phyloP scores from a whole-genome alignment of 2,888 invertebrate genomes.

The Eristalinus sepulchralis region DNA sequence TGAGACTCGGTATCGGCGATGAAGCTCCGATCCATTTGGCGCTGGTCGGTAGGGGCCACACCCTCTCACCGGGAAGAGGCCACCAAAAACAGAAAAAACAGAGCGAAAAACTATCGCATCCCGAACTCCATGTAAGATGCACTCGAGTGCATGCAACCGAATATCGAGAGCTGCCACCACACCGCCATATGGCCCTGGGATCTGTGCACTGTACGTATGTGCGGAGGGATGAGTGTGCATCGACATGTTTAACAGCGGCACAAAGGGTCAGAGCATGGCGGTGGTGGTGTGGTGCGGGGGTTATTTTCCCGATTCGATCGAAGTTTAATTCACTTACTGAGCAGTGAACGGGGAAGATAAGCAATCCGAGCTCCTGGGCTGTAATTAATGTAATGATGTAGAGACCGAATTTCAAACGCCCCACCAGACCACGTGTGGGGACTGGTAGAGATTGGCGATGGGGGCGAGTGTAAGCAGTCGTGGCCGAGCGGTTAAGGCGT shows the following conservation, averaged over 20 bases:
- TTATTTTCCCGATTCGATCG: conserved; percentile 53
- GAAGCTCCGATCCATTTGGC: conserved; percentile 61
- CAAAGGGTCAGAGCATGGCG: conserved; percentile 8
- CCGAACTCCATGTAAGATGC: conserved; percentile 32
- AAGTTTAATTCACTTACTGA: conserved; percentile 63
- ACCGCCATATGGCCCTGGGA: conserved; percentile 24
- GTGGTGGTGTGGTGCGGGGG: background rate
- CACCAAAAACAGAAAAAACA: background rate
- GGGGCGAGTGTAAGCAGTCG: conserved; percentile 74
- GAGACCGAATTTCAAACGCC: conserved; percentile 37
- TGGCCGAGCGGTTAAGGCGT: conserved; percentile 80
- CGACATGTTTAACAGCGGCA: background rate
- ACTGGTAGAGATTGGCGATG: background rate
- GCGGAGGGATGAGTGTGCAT: background rate
- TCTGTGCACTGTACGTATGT: background rate
- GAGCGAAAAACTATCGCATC: conserved; percentile 36
- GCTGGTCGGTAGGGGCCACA: conserved; percentile 47
- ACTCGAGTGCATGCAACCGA: conserved; percentile 54
- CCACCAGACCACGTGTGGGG: background rate
- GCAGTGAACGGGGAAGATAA: conserved; percentile 38
- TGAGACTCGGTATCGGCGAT: conserved; percentile 36
- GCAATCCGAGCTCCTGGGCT: conserved; percentile 28
- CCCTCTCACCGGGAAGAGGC: conserved; percentile 13
- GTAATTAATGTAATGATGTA: conserved; percentile 60
- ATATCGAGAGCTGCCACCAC: conserved; percentile 26